Conservation (phyloP, 2,797 vertebrate genomes). For the Notamacropus eugenii region DNA sequence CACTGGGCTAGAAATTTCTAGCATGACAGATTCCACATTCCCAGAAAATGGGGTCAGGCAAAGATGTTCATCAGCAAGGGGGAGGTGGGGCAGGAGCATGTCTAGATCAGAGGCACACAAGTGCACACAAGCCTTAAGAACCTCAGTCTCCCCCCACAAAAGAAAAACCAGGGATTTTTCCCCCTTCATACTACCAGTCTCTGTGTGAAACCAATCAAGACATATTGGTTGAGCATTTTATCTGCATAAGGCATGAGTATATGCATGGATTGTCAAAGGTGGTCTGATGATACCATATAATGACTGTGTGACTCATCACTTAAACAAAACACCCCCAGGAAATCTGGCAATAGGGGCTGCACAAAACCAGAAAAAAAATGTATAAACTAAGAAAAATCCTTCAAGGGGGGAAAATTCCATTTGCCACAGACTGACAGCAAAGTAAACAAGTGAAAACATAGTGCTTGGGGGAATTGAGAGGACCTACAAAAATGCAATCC, state of each 20-base stretch:
- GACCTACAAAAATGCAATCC: background rate
- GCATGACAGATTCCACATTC: background rate
- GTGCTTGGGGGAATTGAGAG: background rate
- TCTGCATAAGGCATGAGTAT: background rate
- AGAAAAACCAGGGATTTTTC: background rate
- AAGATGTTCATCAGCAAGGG: background rate
- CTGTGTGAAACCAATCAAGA: background rate
- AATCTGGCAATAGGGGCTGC: conserved; percentile 22
- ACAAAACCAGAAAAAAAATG: conserved; percentile 8
- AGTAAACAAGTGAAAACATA: background rate
- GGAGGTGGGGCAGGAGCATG: background rate
- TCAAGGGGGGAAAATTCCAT: conserved; percentile 9
- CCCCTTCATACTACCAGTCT: background rate
- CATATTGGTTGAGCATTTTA: background rate
- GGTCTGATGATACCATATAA: background rate
- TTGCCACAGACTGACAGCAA: conserved; percentile 51
- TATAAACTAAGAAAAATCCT: background rate
- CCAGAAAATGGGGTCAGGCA: background rate
- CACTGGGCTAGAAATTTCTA: background rate
- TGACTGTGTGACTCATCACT: background rate
- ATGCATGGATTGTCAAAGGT: background rate
- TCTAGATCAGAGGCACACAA: background rate
- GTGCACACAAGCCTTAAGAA: background rate
- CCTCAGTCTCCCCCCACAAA: background rate
- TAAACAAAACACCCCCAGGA: background rate